A percentile compares a stretch with the other conserved stretches of the same genome.
These are phyloP conservation scores for Spilogale gracilis DNA, from an alignment of 2,113 vertebrate genomes.

Conservation along the genomic window DNA sequence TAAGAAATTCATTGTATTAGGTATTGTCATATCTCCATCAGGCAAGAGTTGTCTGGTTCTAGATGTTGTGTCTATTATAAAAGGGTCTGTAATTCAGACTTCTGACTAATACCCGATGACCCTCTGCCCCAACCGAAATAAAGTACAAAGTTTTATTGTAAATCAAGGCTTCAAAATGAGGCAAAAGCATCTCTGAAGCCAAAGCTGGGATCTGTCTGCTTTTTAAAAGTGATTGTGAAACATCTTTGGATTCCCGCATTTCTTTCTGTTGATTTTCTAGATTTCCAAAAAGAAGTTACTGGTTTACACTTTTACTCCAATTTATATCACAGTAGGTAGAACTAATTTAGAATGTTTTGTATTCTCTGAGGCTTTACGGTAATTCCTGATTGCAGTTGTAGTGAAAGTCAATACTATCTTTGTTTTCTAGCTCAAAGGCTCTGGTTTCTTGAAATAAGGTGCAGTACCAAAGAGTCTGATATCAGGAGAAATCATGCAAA, in stretches of 20 bases:
- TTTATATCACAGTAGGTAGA: background rate
- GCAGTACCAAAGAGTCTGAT: slow-evolving; percentile 10
- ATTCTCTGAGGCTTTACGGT: slow-evolving; percentile 31
- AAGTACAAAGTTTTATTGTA: slow-evolving; percentile 5
- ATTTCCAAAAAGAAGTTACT: background rate
- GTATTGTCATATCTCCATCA: background rate
- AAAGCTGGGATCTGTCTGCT: slow-evolving; percentile 10
- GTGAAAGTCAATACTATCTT: slow-evolving; percentile 9
- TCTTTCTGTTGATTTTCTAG: background rate
- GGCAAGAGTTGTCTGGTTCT: background rate
- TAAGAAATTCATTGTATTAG: background rate
- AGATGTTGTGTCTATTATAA: background rate
- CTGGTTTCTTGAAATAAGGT: slow-evolving; percentile 71
- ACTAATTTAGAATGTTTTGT: slow-evolving; percentile 17
- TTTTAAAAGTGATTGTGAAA: slow-evolving; percentile 7
- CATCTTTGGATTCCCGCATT: background rate
- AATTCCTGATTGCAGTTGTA: slow-evolving; percentile 25
- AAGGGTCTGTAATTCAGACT: background rate
- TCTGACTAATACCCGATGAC: background rate
- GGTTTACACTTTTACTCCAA: background rate
- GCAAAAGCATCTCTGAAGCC: background rate
- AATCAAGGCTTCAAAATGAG: slow-evolving; percentile 10
- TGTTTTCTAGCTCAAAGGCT: slow-evolving; percentile 59
- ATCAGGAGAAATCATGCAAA: background rate
- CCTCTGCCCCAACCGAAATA: background rate